Base-by-base conservation (phyloP, 2,113 vertebrate species). In the Thamnophis sirtalis region DNA sequence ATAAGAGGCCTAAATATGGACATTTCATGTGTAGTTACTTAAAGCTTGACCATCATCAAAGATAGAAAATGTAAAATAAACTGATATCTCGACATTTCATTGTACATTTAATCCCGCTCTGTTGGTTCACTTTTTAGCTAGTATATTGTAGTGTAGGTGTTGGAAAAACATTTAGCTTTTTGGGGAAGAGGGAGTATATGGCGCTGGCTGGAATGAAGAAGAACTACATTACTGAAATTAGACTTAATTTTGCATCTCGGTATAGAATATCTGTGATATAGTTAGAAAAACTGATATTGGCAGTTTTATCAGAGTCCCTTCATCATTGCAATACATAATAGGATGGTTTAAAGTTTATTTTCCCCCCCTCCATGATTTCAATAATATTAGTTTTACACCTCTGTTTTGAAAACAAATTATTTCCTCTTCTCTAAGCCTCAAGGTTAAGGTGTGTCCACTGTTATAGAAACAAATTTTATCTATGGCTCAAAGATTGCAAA, bases 151-250 rank as follows among this genome's bases (percentile, higher is more conserved):
- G 10, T 26, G 24, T 84, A 51, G 8, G 2, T 73, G 9, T 22
- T 28, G n/a, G 60, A n/a, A 68, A 68, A 68, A 4, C 2, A 38
- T 80, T 17, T 38, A 80, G 15, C 5, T 80, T 38, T 38, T 73
- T 13, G 1, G 0, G 28, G 28, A 0, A 15, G n/a, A 0, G n/a
- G 33, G 15, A 6, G 2, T 2, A 17, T 80, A n/a, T 17, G n/a
- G 33, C 5, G 2, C 15, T 33, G 68, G 0, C n/a, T 73, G 68
- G 6, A 80, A 80, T 17, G 55, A 19, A 58, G 48, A 86, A 49
- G 55, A 28, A 91, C 9, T 19, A 54, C 22, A 43, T 88, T 80
- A 80, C 33, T 80, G 6, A 3, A 88, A 38, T 43, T 2, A 4
- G n/a, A 90, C 49, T 80, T 90, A 33, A 21, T 22, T 48, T 58